Percentiles rank a stretch among this genome's conserved stretches.
Conservation (phyloP, 92 coral and sea anemone species). For the Zoanthus gigantus region DNA sequence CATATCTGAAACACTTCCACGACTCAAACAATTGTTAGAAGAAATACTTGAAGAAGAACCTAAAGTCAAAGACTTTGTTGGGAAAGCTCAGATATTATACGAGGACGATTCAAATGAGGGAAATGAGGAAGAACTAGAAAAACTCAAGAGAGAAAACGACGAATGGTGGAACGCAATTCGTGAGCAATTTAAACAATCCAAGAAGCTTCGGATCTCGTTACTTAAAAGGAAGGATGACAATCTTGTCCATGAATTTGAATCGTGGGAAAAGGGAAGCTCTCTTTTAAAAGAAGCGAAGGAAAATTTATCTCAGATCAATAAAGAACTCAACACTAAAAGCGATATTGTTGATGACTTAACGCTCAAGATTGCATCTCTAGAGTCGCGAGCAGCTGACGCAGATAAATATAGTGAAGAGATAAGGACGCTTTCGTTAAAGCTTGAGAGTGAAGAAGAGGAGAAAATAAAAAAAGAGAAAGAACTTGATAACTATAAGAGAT, state of each 20-base stretch:
- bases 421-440: conserved; percentile 60
- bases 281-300: conserved; percentile 64
- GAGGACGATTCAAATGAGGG: conserved; percentile 37
- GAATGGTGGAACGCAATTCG: conserved; percentile 69
- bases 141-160: conserved; percentile 70
- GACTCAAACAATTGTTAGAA: conserved; percentile 58
- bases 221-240: conserved; percentile 75
- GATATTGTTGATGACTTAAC: conserved; percentile 28
- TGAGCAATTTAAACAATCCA: conserved; percentile 72
- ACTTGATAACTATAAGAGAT: conserved; percentile 64
- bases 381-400: conserved; percentile 21
- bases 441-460: conserved; percentile 71
- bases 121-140: conserved; percentile 39
- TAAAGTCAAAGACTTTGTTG: conserved; percentile 36
- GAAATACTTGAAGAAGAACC: conserved; percentile 61
- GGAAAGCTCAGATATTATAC: conserved; percentile 32
- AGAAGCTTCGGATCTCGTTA: conserved; percentile 74
- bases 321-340: conserved; percentile 29
- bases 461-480: conserved; percentile 72
- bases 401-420: conserved; percentile 63
- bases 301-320: conserved; percentile 44
- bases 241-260: conserved; percentile 68
- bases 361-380: conserved; percentile 15
- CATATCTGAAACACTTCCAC: conserved; percentile 62
- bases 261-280: conserved; percentile 81